These are phyloP conservation scores for Palaemon carinicauda DNA, from an alignment of 1,140 invertebrate species.

Conservation along the genomic window DNA sequence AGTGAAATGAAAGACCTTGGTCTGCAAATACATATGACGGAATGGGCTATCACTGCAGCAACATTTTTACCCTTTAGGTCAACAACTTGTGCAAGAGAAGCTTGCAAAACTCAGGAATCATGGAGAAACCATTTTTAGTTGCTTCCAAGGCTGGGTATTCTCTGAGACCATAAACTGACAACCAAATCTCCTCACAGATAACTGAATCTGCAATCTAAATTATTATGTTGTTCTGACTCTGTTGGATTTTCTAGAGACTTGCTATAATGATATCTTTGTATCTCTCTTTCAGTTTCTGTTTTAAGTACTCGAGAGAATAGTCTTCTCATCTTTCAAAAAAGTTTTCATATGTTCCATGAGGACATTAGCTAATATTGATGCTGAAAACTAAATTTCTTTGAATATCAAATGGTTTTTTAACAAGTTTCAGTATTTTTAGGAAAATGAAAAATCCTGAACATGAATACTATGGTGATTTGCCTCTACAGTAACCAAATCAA, in stretches of 20 bases:
- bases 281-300: background rate
- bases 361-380: background rate
- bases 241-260: background rate
- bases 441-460: background rate
- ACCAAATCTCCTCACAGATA: background rate
- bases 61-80: background rate
- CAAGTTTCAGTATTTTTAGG: background rate
- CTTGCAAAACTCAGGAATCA: background rate
- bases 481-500: background rate
- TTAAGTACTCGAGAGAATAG: background rate
- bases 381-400: background rate
- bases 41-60: background rate
- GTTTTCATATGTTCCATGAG: background rate
- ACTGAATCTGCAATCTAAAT: background rate
- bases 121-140: background rate
- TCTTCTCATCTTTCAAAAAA: background rate
- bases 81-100: background rate
- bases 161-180: background rate
- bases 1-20: conserved; percentile 20
- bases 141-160: background rate
- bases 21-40: background rate
- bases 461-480: background rate
- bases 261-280: conserved; percentile 3
- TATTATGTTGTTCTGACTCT: background rate
- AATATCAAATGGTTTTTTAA: background rate